phyloP scores from a whole-genome alignment of 2,113 vertebrate genomes.

The Polypterus senegalus region DNA sequence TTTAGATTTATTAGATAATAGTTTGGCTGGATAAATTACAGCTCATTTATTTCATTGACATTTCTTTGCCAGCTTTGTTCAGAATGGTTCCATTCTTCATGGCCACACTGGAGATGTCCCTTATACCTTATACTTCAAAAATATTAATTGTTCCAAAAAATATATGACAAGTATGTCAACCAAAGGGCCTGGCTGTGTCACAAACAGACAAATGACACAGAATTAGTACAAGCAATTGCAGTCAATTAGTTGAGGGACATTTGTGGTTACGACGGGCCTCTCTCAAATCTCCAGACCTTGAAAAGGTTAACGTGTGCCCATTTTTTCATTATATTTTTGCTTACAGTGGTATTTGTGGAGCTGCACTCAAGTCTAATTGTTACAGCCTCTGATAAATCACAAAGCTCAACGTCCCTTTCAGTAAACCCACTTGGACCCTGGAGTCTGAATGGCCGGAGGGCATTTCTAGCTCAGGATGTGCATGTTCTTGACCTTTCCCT shows the following conservation, averaged over 20 bases:
- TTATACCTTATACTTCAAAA: constrained; percentile 1
- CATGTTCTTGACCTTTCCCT: constrained; percentile 23
- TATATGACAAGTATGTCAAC: constrained; percentile 11
- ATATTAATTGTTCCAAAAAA: constrained; percentile 9
- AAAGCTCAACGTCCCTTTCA: constrained; percentile 23
- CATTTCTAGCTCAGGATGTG: constrained; percentile 16
- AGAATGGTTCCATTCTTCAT: too few species aligned
- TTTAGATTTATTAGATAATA: too few species aligned
- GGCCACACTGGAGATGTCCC: not conserved
- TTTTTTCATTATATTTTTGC: constrained; percentile 18
- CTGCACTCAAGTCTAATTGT: constrained; percentile 31
- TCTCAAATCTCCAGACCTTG: constrained; percentile 9
- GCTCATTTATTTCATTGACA: too few species aligned
- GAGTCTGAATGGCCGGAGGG: constrained; percentile 13
- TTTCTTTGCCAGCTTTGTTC: too few species aligned
- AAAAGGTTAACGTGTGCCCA: constrained; percentile 23
- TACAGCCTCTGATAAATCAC: constrained; percentile 30
- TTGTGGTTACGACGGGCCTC: constrained; percentile 1
- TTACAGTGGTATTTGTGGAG: constrained; percentile 33
- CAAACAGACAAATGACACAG: constrained; percentile 15
- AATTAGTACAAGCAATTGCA: constrained; percentile 12
- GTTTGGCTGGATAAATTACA: too few species aligned
- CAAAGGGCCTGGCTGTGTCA: constrained; percentile 8
- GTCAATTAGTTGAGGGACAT: not conserved
- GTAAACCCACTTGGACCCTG: constrained; percentile 30